A percentile compares a stretch with the other conserved stretches of the same genome.
These are phyloP conservation scores for Trichonephila clavata DNA, from an alignment of 1,140 invertebrate genomes.

Conservation along the genomic window DNA sequence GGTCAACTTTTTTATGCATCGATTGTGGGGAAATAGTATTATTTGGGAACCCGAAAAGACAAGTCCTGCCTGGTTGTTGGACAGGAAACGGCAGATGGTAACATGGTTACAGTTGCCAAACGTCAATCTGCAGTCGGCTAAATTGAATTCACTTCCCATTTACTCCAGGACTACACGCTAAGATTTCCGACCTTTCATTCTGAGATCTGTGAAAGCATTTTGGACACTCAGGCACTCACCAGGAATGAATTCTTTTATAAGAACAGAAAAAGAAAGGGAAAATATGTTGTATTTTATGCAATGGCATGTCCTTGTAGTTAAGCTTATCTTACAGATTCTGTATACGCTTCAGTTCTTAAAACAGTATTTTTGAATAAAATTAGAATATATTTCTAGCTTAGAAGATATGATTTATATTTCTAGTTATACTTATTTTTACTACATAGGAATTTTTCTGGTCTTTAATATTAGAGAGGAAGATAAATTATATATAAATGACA, in stretches of 20 bases:
- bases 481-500: too few relatives aligned
- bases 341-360: too few relatives aligned
- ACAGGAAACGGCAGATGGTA: conserved; percentile 42
- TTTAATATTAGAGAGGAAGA: too few relatives aligned
- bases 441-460: too few relatives aligned
- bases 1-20: conserved; percentile 23
- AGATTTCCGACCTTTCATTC: conserved; percentile 14
- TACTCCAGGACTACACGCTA: conserved; percentile 6
- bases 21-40: conserved; percentile 6
- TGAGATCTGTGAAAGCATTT: conserved; percentile 4
- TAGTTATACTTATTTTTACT: too few relatives aligned
- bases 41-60: background rate
- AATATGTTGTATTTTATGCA: background rate
- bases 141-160: conserved; percentile 52
- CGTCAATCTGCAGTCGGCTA: conserved; percentile 29
- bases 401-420: too few relatives aligned
- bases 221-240: conserved; percentile 15
- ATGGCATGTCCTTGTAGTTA: background rate
- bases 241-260: conserved; percentile 15
- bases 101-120: conserved; percentile 53
- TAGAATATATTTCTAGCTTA: too few relatives aligned
- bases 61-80: conserved; percentile 12
- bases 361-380: too few relatives aligned
- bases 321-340: background rate
- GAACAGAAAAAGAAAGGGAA: background rate